A percentile compares a stretch with the other conserved stretches of the same genome.
Conservation (phyloP, 2,797 vertebrate genomes). For the Coccyzus lansbergi region DNA sequence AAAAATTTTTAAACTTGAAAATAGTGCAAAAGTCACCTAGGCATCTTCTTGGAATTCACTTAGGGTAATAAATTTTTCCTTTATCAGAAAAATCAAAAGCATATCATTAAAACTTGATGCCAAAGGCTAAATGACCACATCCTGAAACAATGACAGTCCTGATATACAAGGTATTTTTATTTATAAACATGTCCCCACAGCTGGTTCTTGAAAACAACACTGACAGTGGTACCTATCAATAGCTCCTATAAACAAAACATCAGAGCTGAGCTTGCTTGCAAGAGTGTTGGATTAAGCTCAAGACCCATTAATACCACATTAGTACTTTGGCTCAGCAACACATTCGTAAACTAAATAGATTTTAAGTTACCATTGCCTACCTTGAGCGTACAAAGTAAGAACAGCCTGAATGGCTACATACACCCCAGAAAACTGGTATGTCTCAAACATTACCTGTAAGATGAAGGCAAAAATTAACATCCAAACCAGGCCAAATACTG, state of each 20-base stretch:
- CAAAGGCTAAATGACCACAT: not conserved
- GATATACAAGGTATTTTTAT: not conserved
- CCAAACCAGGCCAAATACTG: not conserved
- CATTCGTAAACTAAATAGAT: not conserved
- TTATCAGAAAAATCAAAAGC: not conserved
- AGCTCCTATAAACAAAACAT: not conserved
- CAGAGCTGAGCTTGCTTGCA: not conserved
- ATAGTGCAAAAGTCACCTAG: not conserved
- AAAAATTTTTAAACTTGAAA: not conserved
- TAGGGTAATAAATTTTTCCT: not conserved
- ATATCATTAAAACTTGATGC: not conserved
- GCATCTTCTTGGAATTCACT: not conserved
- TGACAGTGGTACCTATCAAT: fast-evolving
- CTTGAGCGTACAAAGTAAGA: constrained; percentile 91
- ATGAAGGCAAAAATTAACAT: constrained; percentile 35
- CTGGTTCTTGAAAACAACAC: not conserved
- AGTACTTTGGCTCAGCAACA: not conserved
- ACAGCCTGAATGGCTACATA: constrained; percentile 92
- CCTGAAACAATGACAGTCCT: not conserved
- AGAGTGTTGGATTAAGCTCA: not conserved
- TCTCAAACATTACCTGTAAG: constrained; percentile 91
- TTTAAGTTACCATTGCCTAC: constrained; percentile 72
- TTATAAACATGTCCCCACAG: not conserved
- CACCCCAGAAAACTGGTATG: constrained; percentile 89
- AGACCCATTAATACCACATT: not conserved